These are phyloP conservation scores for Zoanthus solanderi DNA, from an alignment of 92 coral and sea anemone species.

Conservation along the genomic window DNA sequence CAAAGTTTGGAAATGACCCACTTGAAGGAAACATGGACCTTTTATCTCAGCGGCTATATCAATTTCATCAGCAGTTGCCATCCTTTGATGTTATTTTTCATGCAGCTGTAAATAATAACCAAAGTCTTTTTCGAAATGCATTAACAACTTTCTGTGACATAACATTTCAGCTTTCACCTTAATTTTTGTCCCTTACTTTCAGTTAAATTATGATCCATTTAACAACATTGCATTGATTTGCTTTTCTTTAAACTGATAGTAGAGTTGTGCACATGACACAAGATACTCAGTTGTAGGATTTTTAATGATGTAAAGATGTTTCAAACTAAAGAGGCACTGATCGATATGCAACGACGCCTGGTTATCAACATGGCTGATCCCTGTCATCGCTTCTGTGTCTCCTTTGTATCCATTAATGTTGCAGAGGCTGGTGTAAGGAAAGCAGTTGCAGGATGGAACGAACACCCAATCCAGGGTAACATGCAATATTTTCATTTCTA, in stretches of 20 bases:
- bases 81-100: conserved; percentile 12
- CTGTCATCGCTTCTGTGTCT: conserved; percentile 40
- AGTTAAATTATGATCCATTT: background rate
- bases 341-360: conserved; percentile 53
- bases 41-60: conserved; percentile 9
- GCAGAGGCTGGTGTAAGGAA: conserved; percentile 46
- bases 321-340: conserved; percentile 44
- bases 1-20: conserved; percentile 17
- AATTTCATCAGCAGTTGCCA: conserved; percentile 2
- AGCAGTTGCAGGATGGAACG: conserved; percentile 53
- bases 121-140: conserved; percentile 7
- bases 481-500: background rate
- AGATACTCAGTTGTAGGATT: background rate
- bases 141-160: conserved; percentile 1
- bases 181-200: background rate
- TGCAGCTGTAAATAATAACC: conserved; percentile 9
- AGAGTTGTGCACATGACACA: background rate
- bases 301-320: background rate
- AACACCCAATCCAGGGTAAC: conserved; percentile 62
- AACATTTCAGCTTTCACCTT: background rate
- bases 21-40: conserved; percentile 7
- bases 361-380: conserved; percentile 59
- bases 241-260: background rate
- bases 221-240: background rate
- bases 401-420: conserved; percentile 46